Conservation (phyloP, 2,113 vertebrate species). For the Dendrocopos noguchii region DNA sequence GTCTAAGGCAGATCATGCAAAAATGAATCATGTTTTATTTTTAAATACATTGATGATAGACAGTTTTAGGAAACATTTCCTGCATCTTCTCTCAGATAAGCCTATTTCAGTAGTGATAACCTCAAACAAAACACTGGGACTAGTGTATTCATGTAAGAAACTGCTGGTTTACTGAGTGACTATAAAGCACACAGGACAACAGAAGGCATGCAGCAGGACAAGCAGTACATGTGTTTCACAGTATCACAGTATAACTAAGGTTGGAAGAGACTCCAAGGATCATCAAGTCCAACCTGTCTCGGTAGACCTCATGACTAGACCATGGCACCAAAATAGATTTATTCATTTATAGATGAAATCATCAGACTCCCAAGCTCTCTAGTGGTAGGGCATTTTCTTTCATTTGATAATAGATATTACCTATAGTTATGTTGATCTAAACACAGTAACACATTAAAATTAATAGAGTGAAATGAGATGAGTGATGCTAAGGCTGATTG, state of each 20-base stretch:
- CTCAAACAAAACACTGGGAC: not conserved
- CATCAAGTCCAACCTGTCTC: too few species aligned
- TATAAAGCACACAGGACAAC: not conserved
- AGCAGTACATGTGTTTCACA: not conserved
- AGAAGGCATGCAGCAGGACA: not conserved
- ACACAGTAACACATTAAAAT: not conserved
- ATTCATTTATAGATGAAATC: not conserved
- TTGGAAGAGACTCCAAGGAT: too few species aligned
- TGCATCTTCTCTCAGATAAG: not conserved
- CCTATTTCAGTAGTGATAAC: not conserved
- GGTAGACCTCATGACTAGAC: too few species aligned
- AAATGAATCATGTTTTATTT: not conserved
- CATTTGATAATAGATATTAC: not conserved
- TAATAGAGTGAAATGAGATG: not conserved
- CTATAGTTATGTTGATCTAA: not conserved
- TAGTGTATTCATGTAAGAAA: not conserved
- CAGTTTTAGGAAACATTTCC: not conserved
- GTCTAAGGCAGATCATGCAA: not conserved
- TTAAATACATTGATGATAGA: not conserved
- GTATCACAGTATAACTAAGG: too few species aligned
- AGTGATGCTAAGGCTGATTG: not conserved
- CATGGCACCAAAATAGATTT: too few species aligned
- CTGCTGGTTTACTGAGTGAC: not conserved
- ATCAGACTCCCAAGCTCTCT: not conserved
- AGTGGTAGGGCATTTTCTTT: not conserved